Conservation (phyloP, 2,113 vertebrate species). For the Hipposideros armiger region DNA sequence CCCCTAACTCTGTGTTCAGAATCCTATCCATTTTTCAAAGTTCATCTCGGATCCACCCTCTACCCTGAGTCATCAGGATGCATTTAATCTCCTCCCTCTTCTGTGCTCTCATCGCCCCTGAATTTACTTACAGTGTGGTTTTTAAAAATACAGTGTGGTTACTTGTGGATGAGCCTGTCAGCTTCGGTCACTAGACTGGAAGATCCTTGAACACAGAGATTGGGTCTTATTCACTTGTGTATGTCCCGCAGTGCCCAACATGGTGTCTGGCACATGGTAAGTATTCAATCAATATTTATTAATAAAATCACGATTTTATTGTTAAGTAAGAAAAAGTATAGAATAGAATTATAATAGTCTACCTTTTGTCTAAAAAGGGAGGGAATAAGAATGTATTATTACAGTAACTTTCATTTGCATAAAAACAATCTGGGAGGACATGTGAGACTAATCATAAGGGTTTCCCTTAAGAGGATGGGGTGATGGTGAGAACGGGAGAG, state of each 20-base stretch:
- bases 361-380: neutral
- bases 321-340: neutral
- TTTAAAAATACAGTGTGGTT: neutral
- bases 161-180: neutral
- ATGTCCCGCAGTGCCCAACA: neutral
- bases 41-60: neutral
- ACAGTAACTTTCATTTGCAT: neutral
- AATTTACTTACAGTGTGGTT: neutral
- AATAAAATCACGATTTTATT: neutral
- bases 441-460: neutral
- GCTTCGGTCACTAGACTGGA: neutral
- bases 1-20: neutral
- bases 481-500: neutral
- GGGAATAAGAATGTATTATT: neutral
- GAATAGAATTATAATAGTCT: neutral
- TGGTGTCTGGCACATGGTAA: neutral
- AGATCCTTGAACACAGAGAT: neutral
- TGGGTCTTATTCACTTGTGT: neutral
- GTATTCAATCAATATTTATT: neutral
- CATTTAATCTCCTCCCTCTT: neutral
- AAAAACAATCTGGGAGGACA: neutral
- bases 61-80: neutral
- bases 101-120: neutral
- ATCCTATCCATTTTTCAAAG: neutral
- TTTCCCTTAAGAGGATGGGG: neutral